Percentiles rank a stretch among this genome's conserved stretches.
phyloP scores from a whole-genome alignment of 2,888 invertebrate species.

The Norana najaformis region DNA sequence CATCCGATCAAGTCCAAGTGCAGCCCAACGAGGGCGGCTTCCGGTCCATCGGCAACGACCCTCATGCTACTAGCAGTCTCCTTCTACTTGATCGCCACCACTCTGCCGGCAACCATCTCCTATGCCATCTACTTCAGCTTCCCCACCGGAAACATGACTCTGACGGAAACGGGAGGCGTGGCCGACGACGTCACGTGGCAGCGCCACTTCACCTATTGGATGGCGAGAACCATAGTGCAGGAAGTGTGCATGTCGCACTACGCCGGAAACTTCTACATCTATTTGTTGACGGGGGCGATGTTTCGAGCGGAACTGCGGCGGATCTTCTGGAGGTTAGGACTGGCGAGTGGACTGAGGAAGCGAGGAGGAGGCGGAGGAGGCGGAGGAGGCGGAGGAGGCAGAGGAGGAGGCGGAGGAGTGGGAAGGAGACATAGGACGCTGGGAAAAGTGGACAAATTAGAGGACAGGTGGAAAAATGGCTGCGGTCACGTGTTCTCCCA shows the following conservation, averaged over 20 bases:
- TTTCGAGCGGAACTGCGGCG: conserved; percentile 56
- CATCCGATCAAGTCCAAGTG: conserved; percentile 38
- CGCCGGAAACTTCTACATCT: conserved; percentile 59
- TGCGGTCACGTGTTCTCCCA: not conserved
- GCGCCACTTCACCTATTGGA: conserved; percentile 51
- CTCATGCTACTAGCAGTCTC: conserved; percentile 57
- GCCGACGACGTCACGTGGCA: conserved; percentile 51
- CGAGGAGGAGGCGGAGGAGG: not conserved
- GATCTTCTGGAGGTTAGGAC: conserved; percentile 40
- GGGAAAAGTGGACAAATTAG: not conserved
- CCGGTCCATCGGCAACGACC: conserved; percentile 51
- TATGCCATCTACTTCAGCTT: conserved; percentile 50
- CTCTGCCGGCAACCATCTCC: conserved; percentile 54
- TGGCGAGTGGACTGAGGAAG: not conserved
- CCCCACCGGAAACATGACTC: conserved; percentile 43
- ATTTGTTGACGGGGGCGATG: conserved; percentile 57
- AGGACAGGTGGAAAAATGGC: not conserved
- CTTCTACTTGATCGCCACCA: conserved; percentile 56
- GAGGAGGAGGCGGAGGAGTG: not conserved
- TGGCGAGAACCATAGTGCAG: conserved; percentile 52
- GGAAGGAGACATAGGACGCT: not conserved
- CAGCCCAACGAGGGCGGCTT: conserved; percentile 18
- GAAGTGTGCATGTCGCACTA: conserved; percentile 56
- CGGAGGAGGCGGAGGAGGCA: not conserved
- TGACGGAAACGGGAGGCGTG: conserved; percentile 49